These are phyloP conservation scores for Adelognathus sp. DNA, from an alignment of 2,888 invertebrate genomes.

Conservation along the genomic window DNA sequence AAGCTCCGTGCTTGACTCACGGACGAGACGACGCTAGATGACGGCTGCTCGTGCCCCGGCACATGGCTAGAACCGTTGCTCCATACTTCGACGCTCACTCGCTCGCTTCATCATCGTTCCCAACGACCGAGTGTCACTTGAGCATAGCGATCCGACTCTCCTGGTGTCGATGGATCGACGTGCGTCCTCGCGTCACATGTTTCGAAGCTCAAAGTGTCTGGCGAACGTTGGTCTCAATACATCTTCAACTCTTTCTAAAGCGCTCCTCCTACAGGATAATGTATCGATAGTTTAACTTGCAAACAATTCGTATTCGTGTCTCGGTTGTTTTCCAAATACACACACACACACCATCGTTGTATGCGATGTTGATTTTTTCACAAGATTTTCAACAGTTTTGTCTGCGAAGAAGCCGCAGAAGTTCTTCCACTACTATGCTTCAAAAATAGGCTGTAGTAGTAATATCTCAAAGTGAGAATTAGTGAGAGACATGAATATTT, in stretches of 20 bases:
- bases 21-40: slow-evolving; percentile 23
- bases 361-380: neutral
- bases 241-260: neutral
- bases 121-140: slow-evolving; percentile 17
- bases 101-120: slow-evolving; percentile 13
- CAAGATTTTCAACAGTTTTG: no score
- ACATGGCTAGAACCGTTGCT: neutral
- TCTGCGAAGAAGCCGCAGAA: no score
- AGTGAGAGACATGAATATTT: no score
- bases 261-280: neutral
- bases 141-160: neutral
- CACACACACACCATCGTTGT: no score
- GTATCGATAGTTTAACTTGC: neutral
- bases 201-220: neutral
- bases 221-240: neutral
- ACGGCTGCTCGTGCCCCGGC: neutral
- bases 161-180: slow-evolving; percentile 12
- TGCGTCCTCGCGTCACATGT: neutral
- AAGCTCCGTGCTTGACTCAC: slow-evolving; percentile 11
- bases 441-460: no score
- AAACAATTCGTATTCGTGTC: neutral
- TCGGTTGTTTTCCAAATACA: neutral
- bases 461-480: no score
- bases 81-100: slow-evolving; percentile 19
- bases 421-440: no score